Evolutionary conservation across 2,888 invertebrate genomes (phyloP).

Genomic region (Sarcophaga caerulescens): DNA sequence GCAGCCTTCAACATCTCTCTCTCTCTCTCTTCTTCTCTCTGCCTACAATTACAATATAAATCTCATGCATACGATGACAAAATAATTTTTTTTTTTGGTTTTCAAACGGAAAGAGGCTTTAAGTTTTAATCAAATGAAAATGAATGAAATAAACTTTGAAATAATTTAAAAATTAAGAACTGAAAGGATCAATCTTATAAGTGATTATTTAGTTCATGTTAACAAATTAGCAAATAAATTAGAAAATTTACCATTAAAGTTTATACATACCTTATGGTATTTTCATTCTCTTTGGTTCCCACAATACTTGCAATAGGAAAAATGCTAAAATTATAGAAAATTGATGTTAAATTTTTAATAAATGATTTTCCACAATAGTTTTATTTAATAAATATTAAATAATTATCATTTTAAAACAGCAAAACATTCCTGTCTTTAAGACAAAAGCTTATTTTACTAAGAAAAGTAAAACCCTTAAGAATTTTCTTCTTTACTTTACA

Average conservation of each 20-base stretch:
- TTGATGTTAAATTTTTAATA: constrained; percentile 5
- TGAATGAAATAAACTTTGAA: not conserved
- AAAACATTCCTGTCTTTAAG: not conserved
- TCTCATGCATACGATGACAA: constrained; percentile 36
- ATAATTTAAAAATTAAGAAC: not conserved
- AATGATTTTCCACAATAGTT: not conserved
- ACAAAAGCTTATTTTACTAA: not conserved
- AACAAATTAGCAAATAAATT: too few relatives aligned
- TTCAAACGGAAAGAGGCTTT: not conserved
- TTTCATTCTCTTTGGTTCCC: not conserved
- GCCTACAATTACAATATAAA: constrained; percentile 31
- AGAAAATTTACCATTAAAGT: not conserved
- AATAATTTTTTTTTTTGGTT: constrained; percentile 8
- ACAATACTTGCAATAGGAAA: not conserved
- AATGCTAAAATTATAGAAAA: not conserved
- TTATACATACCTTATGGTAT: not conserved
- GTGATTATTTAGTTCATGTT: constrained; percentile 38
- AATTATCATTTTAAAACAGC: not conserved
- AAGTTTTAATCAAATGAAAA: not conserved
- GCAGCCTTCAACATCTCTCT: not conserved
- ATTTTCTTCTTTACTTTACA: not conserved
- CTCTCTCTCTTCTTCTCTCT: not conserved
- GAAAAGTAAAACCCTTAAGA: constrained; percentile 12
- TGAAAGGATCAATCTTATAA: not conserved
- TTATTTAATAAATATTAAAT: constrained; percentile 28